Evolutionary conservation across 2,888 invertebrate genomes (phyloP).

Genomic region (Phalera bucephala): DNA sequence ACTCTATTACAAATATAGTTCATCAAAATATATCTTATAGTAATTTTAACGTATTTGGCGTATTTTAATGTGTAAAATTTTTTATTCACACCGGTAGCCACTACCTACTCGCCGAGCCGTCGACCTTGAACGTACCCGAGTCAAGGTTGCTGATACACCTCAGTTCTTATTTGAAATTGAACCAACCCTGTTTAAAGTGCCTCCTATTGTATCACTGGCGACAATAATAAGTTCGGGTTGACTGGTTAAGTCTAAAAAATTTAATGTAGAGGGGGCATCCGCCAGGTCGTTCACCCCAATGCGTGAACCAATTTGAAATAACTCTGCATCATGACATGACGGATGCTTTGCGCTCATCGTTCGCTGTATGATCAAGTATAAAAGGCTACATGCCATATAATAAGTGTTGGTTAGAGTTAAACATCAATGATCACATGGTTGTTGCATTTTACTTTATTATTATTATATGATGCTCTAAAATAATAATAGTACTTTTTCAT

Average conservation of each 20-base stretch:
- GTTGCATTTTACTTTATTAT: too few species aligned
- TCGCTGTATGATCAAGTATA: conserved; percentile 33
- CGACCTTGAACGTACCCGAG: conserved; percentile 64
- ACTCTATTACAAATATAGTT: too few species aligned
- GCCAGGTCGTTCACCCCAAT: conserved; percentile 64
- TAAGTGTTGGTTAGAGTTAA: too few species aligned
- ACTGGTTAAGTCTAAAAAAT: conserved; percentile 58
- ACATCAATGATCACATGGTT: too few species aligned
- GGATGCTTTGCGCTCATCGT: conserved; percentile 33
- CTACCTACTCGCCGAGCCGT: conserved; percentile 37
- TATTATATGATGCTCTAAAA: too few species aligned
- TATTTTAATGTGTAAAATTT: conserved; percentile 6
- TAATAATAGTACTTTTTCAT: too few species aligned
- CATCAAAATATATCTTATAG: too few species aligned
- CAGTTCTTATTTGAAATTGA: conserved; percentile 45
- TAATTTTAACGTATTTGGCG: background rate
- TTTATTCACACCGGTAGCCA: conserved; percentile 12
- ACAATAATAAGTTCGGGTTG: conserved; percentile 68
- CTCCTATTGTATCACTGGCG: conserved; percentile 61
- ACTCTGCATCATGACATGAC: conserved; percentile 46
- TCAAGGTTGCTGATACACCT: conserved; percentile 63
- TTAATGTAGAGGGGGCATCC: conserved; percentile 48
- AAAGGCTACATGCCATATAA: conserved; percentile 19
- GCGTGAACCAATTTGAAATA: conserved; percentile 69
- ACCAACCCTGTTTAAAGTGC: conserved; percentile 48